Conservation (phyloP, 2,888 invertebrate species). For the Campopleginae sp. region DNA sequence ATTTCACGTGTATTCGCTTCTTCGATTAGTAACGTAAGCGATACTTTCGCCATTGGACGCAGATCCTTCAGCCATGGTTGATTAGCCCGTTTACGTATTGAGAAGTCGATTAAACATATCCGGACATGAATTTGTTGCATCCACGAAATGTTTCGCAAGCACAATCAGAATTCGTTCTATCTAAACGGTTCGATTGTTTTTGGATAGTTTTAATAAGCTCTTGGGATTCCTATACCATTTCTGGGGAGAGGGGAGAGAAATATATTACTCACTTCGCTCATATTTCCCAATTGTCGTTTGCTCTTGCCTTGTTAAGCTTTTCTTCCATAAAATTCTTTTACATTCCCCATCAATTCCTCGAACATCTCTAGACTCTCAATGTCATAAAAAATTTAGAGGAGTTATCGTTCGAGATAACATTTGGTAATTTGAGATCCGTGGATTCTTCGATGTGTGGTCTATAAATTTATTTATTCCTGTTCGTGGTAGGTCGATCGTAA, state of each 20-base stretch:
- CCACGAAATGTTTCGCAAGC: not conserved
- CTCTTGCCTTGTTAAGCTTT: not conserved
- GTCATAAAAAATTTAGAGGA: not conserved
- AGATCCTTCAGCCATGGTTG: not conserved
- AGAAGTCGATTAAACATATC: conserved; percentile 10
- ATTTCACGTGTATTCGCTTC: conserved; percentile 41
- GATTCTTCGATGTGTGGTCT: conserved; percentile 1
- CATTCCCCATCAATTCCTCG: not conserved
- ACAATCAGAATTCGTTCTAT: not conserved
- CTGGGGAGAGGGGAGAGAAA: not conserved
- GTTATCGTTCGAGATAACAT: not conserved
- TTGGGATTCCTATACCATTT: not conserved
- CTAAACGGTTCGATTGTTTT: not conserved
- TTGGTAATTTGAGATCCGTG: conserved; percentile 21
- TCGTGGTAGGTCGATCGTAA: conserved; percentile 40
- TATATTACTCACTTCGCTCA: not conserved
- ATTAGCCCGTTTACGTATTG: conserved; percentile 10
- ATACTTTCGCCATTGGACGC: conserved; percentile 32
- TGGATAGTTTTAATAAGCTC: too few relatives aligned
- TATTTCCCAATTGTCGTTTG: not conserved
- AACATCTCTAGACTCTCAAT: not conserved
- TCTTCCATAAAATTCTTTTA: not conserved
- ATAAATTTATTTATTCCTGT: conserved; percentile 43
- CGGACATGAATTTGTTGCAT: not conserved
- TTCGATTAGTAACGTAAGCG: conserved; percentile 30